Evolutionary conservation across 1,140 invertebrate genomes (phyloP).

Genomic region (Lethocerus indicus): DNA sequence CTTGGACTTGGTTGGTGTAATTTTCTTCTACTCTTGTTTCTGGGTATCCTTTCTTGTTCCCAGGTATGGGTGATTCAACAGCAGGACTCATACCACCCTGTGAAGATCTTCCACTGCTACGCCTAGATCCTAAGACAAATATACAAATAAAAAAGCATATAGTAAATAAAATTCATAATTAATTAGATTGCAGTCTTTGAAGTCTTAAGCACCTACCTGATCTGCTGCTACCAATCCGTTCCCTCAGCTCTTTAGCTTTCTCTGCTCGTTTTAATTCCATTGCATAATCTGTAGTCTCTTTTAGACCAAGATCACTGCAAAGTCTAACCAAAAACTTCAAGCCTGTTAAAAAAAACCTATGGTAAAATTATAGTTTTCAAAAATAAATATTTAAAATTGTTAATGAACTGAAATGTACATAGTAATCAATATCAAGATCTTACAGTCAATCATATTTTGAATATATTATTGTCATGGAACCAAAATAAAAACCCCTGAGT

Average conservation of each 20-base stretch:
- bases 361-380: not conserved
- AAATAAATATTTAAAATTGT: not conserved
- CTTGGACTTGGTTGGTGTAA: too few species aligned
- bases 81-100: slow-evolving; percentile 33
- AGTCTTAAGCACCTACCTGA: slow-evolving; percentile 25
- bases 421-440: too few species aligned
- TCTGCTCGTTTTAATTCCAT: slow-evolving; percentile 68
- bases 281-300: slow-evolving; percentile 61
- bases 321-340: slow-evolving; percentile 68
- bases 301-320: slow-evolving; percentile 64
- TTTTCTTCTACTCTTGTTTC: too few species aligned
- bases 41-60: too few species aligned
- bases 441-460: too few species aligned
- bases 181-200: slow-evolving; percentile 2
- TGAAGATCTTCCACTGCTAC: slow-evolving; percentile 36
- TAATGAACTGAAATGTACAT: too few species aligned
- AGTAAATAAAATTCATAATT: slow-evolving; percentile 1
- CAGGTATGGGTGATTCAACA: slow-evolving; percentile 27
- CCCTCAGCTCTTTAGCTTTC: slow-evolving; percentile 52
- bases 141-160: slow-evolving; percentile 7
- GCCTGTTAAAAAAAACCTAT: slow-evolving; percentile 23
- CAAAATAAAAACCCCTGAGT: too few species aligned
- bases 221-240: slow-evolving; percentile 35
- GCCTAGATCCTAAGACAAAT: slow-evolving; percentile 27
- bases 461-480: too few species aligned